Conservation (phyloP, 2,113 vertebrate genomes). For the Ciconia boyciana region DNA sequence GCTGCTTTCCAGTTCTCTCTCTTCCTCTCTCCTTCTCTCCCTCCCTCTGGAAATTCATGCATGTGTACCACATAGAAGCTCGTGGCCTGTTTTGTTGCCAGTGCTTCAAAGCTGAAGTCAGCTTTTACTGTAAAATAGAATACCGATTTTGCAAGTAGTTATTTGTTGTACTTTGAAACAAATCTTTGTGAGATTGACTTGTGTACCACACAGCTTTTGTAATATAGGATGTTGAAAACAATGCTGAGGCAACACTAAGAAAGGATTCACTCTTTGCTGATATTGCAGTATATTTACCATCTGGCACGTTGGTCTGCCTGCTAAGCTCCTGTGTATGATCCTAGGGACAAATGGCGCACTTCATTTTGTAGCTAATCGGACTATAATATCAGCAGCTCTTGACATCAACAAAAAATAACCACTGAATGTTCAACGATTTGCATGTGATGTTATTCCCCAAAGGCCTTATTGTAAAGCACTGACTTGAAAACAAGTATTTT, state of each 20-base stretch:
- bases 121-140: background rate
- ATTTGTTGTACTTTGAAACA: background rate
- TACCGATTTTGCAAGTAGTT: background rate
- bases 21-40: background rate
- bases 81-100: background rate
- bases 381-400: background rate
- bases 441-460: background rate
- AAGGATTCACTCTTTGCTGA: background rate
- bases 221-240: background rate
- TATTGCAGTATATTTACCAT: background rate
- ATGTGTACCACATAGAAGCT: background rate
- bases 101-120: background rate
- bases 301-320: background rate
- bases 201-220: background rate
- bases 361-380: conserved; percentile 5
- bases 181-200: background rate
- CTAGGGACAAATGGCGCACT: conserved; percentile 11
- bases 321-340: background rate
- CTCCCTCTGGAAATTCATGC: background rate
- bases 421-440: background rate
- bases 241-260: background rate
- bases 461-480: background rate
- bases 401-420: background rate
- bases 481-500: background rate
- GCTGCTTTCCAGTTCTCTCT: background rate